Evolutionary conservation across 2,888 invertebrate genomes (phyloP).

Genomic region (Nomada goodeniana): DNA sequence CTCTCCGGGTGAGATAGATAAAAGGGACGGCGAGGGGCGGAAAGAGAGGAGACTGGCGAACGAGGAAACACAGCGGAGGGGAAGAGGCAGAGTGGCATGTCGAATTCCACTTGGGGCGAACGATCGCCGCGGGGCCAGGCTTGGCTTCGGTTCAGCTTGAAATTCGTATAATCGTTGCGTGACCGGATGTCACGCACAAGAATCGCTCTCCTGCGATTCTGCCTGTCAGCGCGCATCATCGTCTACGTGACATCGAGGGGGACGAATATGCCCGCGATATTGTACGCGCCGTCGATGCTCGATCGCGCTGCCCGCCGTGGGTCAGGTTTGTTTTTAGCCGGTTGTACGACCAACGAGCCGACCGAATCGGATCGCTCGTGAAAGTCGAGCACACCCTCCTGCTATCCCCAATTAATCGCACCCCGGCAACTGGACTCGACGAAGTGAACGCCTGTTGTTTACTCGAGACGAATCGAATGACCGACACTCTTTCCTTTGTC

Average conservation of each 20-base stretch:
- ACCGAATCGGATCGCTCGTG: constrained; percentile 37
- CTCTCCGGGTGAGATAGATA: constrained; percentile 60
- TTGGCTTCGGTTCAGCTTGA: constrained; percentile 45
- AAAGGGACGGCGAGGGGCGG: constrained; percentile 47
- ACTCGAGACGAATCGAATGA: not conserved
- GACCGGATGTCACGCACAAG: constrained; percentile 71
- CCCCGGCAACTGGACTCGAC: not conserved
- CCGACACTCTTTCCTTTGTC: not conserved
- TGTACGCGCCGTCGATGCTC: constrained; percentile 42
- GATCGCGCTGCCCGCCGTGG: constrained; percentile 2
- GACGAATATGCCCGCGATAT: constrained; percentile 53
- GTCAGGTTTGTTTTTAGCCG: constrained; percentile 17
- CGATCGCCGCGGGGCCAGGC: constrained; percentile 33
- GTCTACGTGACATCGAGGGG: constrained; percentile 65
- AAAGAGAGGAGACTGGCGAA: constrained; percentile 5
- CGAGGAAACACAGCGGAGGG: constrained; percentile 42
- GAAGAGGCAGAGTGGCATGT: constrained; percentile 58
- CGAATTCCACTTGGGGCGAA: constrained; percentile 65
- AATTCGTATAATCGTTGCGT: constrained; percentile 61
- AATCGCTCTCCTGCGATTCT: constrained; percentile 68
- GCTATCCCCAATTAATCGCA: constrained; percentile 61
- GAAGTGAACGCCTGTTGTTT: constrained; percentile 24
- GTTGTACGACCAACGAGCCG: constrained; percentile 4
- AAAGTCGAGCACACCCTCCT: constrained; percentile 54
- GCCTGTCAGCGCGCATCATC: constrained; percentile 66